Evolutionary conservation across 2,113 vertebrate genomes (phyloP), one percentile per base, ranked within the genome.

Genomic region (Turdus rufiventris): DNA sequence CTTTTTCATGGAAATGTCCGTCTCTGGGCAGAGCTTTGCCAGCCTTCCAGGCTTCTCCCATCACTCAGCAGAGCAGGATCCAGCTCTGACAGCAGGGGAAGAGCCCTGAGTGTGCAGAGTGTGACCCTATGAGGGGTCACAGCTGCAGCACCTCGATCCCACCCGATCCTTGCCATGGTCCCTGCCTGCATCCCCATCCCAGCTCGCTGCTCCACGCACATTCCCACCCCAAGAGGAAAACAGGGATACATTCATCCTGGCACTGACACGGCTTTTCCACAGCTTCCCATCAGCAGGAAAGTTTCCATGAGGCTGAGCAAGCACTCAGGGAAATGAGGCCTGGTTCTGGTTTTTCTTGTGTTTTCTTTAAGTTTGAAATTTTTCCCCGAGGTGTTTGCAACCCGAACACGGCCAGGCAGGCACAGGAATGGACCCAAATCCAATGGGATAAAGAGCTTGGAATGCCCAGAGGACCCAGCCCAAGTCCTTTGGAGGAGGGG

Each of bases 61-160:
- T 21, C 57, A 12, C 33, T 5, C 68, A 53, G 68, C 0, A 0
- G 72, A 63, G 67, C 75, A 43, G 62, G 26, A 56, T 20, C 57
- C 75, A 74, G 61, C 75, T 40, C 29, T 0, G 1, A 20, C 0
- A 0, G 47, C 75, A 75, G 31, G 29, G 24, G 34, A 18, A 0
- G 14, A 75, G 38, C 56, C 2, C 2, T 0, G 3, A 58, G 66
- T 0, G 1, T 16, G 67, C 73, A 23, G 53, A 48, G 38, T 2
- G 6, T 23, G 63, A 31, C 79, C 65, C 14, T 5, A 43, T 14
- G 42, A 29, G 29, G 56, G 31, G 26, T 18, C 5, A 24, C 62
- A 33, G 34, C 85, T 19, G 12, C 57, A 50, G 68, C 21, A 25
- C 65, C 87, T 15, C 2, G 5, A 61, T 31, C 47, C 78, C 45